Base-by-base conservation (phyloP, 23 tunicate species). In the Ascidia mentula region DNA sequence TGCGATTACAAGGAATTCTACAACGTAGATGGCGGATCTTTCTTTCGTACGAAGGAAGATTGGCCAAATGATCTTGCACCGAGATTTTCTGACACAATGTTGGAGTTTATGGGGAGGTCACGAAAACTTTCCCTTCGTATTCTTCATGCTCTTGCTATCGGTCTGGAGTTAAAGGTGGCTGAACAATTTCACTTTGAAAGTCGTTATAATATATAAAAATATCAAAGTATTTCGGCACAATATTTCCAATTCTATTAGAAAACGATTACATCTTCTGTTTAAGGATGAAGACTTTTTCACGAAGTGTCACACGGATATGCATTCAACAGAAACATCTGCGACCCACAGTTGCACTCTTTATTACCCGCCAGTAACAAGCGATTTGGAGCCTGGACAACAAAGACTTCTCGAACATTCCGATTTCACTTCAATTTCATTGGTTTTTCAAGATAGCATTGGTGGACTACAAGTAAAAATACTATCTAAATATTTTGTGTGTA, bases 371-470 rank as follows among this genome's bases (percentile, higher is more conserved):
- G 8, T 88, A n/a, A 72, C 87, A 7, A 37, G 77, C 31, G 79
- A 72, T n/a, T 28, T 46, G 32, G 34, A 77, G 31, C 71, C 76
- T 0, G 80, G 81, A 30, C 84, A 82, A 32, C 20, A 82, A 13
- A 72, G 93, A 31, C 79, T 88, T 0, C 82, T 86, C 2, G 81
- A 77, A 38, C 93, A 88, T 77, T 69, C 83, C 6, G 93, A 88
- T 78, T 88, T 82, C 83, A 86, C 87, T 30, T 88, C 93, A 9
- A 83, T 88, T 36, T 77, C 93, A 6, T 18, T 88, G 39, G n/a
- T 88, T 18, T 88, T 88, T 59, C 93, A 88, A 82, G 93, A 82
- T 69, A 39, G 69, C 28, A 70, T 88, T 34, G 93, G 93, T 33
- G 93, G 93, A 37, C 45, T 88, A 9, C 86, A 88, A 34, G 72